Conservation (phyloP, 92 coral and sea anemone genomes). For the Metridium senile region DNA sequence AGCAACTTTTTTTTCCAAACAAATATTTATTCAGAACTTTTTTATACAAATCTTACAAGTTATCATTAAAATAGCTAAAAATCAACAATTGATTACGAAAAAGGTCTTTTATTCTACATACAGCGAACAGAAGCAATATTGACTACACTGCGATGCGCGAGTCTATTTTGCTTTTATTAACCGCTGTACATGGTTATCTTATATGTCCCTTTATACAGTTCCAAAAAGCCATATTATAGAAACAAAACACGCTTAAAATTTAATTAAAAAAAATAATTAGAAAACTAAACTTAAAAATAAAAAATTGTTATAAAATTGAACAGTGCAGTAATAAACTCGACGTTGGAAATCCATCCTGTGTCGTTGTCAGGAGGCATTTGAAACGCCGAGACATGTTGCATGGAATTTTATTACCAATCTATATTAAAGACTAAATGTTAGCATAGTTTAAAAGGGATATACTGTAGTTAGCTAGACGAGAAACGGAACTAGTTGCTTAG, state of each 20-base stretch:
- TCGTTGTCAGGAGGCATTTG: too few species aligned
- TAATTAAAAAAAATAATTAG: too few species aligned
- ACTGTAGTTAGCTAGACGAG: too few species aligned
- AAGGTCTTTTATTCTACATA: not conserved
- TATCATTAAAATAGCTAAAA: constrained; percentile 2
- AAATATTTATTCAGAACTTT: constrained; percentile 16
- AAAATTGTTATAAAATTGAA: too few species aligned
- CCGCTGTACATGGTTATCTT: not conserved
- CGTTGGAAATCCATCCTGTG: too few species aligned
- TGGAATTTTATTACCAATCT: too few species aligned
- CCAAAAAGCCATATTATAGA: too few species aligned
- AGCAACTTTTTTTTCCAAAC: constrained; percentile 7
- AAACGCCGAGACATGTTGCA: too few species aligned
- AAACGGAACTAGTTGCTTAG: not conserved
- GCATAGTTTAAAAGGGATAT: too few species aligned
- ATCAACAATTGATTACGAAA: not conserved
- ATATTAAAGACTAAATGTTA: not conserved
- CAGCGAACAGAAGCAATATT: not conserved
- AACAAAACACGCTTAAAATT: not conserved
- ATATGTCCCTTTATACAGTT: too few species aligned
- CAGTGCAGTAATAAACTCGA: too few species aligned
- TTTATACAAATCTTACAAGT: constrained; percentile 15
- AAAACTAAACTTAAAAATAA: too few species aligned
- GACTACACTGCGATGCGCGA: not conserved
- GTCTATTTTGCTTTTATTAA: not conserved